Evolutionary conservation across 2,797 vertebrate species (phyloP).

Genomic region (Pteropus rufus): DNA sequence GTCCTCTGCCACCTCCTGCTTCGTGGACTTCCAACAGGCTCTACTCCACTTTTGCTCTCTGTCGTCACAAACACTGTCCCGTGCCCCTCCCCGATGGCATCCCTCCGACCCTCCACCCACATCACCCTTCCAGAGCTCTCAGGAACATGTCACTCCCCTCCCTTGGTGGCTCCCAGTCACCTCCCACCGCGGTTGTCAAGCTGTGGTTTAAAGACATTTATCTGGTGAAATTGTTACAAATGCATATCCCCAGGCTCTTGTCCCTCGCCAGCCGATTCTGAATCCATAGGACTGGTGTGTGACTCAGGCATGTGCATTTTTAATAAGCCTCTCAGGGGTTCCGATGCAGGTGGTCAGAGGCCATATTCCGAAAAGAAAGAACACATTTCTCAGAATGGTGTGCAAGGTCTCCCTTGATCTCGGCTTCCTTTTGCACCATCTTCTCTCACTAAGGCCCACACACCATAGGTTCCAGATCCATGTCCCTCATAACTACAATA

Average conservation of each 20-base stretch:
- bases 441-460: not conserved
- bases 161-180: not conserved
- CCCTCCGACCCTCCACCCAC: not conserved
- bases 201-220: not conserved
- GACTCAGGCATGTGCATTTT: not conserved
- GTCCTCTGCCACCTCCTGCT: fast-evolving
- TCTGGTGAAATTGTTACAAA: not conserved
- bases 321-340: not conserved
- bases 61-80: not conserved
- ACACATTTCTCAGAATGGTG: not conserved
- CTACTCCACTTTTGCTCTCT: not conserved
- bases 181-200: not conserved
- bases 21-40: fast-evolving
- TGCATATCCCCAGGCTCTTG: not conserved
- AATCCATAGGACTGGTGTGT: not conserved
- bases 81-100: too few species aligned
- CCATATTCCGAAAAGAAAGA: not conserved
- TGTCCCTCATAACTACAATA: not conserved
- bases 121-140: not conserved
- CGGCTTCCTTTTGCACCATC: too few species aligned
- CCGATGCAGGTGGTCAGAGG: not conserved
- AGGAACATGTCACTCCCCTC: fast-evolving
- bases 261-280: not conserved
- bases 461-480: not conserved
- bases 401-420: not conserved